These are phyloP conservation scores for Elgaria multicarinata DNA, from an alignment of 2,113 vertebrate genomes.

Conservation along the genomic window DNA sequence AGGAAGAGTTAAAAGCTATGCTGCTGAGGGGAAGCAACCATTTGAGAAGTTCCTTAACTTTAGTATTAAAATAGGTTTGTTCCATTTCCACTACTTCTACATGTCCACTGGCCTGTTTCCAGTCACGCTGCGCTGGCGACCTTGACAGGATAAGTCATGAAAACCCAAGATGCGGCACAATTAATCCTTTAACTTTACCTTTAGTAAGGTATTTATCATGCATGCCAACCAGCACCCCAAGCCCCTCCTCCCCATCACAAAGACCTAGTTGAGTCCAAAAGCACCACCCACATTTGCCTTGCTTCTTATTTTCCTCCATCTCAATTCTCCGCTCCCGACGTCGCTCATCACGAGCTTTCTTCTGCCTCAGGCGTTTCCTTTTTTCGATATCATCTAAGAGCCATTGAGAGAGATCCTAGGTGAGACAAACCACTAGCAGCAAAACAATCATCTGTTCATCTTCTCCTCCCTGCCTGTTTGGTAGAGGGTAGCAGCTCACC, in stretches of 20 bases:
- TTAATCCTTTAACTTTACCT: not conserved
- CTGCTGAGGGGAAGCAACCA: slow-evolving; percentile 42
- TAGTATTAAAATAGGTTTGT: not conserved
- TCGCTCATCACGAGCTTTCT: slow-evolving; percentile 94
- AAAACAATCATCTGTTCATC: not conserved
- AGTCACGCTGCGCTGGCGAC: not conserved
- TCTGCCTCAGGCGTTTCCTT: slow-evolving; percentile 90
- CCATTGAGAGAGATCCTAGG: not conserved
- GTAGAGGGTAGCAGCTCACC: not conserved
- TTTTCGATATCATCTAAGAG: slow-evolving; percentile 93
- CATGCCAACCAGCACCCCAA: not conserved
- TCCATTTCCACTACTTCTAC: not conserved
- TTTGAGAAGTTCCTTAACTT: not conserved
- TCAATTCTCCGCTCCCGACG: slow-evolving; percentile 94
- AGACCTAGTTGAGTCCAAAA: not conserved
- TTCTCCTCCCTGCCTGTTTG: not conserved
- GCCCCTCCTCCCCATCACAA: not conserved
- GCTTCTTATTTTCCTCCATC: slow-evolving; percentile 96
- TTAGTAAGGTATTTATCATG: not conserved
- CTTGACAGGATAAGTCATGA: too few relatives aligned
- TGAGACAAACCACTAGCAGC: not conserved
- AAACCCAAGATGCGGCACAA: too few relatives aligned
- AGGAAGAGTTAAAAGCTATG: slow-evolving; percentile 14
- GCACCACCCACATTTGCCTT: slow-evolving; percentile 90
- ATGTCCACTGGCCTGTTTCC: accelerated